Evolutionary conservation across 2,888 invertebrate genomes (phyloP).

Genomic region (Sphaerophoria taeniata): DNA sequence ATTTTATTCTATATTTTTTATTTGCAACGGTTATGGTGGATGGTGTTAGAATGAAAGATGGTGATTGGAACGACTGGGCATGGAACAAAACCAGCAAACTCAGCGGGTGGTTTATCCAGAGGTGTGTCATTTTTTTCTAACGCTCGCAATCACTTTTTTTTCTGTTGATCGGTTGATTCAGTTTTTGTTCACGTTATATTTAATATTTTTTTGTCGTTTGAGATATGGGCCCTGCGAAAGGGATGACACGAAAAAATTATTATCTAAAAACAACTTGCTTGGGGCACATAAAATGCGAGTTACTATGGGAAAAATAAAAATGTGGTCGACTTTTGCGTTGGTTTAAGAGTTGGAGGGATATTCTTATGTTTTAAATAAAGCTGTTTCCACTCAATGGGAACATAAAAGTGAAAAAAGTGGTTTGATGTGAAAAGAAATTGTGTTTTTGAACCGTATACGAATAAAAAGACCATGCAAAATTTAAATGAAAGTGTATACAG

Average conservation of each 20-base stretch:
- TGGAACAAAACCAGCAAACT: not conserved
- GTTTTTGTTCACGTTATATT: too few species aligned
- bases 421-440: constrained; percentile 16
- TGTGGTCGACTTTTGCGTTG: constrained; percentile 35
- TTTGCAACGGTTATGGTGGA: not conserved
- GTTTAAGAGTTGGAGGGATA: not conserved
- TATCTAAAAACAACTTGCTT: not conserved
- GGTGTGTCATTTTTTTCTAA: constrained; percentile 47
- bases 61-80: constrained; percentile 54
- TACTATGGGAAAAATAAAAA: constrained; percentile 59
- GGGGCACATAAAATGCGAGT: constrained; percentile 10
- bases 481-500: too few species aligned
- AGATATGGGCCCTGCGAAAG: constrained; percentile 13
- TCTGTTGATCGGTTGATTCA: constrained; percentile 44
- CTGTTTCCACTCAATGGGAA: not conserved
- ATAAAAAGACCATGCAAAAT: too few species aligned
- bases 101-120: constrained; percentile 36
- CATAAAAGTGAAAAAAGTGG: not conserved
- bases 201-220: constrained; percentile 45
- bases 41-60: constrained; percentile 63
- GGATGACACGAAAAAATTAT: not conserved
- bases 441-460: not conserved
- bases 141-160: not conserved
- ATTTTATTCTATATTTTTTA: not conserved
- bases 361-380: constrained; percentile 29